phyloP scores from a whole-genome alignment of 2,888 invertebrate species.

The Platerodrilus igneus region DNA sequence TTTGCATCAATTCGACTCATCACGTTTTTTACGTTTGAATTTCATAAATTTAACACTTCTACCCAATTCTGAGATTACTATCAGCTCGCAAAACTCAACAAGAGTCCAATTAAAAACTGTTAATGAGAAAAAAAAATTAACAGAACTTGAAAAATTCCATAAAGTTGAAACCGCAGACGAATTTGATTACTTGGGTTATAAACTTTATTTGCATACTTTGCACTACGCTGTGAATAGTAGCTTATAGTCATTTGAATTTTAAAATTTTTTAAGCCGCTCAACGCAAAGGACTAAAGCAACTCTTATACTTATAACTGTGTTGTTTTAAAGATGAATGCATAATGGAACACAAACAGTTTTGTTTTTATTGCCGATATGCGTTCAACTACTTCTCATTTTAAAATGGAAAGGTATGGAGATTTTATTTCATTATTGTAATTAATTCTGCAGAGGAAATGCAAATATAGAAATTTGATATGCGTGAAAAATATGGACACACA shows the following conservation, averaged over 20 bases:
- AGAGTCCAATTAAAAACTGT: conserved; percentile 34
- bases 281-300: conserved; percentile 15
- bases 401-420: too few species aligned
- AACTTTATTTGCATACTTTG: conserved; percentile 25
- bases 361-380: conserved; percentile 6
- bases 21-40: too few species aligned
- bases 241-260: conserved; percentile 29
- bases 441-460: too few species aligned
- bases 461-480: too few species aligned
- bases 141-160: conserved; percentile 25
- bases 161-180: conserved; percentile 25
- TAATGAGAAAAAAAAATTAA: conserved; percentile 35
- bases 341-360: conserved; percentile 14
- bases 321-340: conserved; percentile 20
- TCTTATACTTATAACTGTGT: conserved; percentile 18
- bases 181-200: conserved; percentile 24
- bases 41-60: too few species aligned
- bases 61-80: too few species aligned
- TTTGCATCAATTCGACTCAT: too few species aligned
- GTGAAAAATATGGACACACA: too few species aligned
- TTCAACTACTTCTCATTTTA: too few species aligned
- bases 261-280: conserved; percentile 27
- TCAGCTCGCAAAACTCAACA: too few species aligned
- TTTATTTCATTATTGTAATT: too few species aligned
- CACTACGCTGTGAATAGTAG: conserved; percentile 11